Evolutionary conservation across 2,113 vertebrate species (phyloP).

Genomic region (Gopherus flavomarginatus): DNA sequence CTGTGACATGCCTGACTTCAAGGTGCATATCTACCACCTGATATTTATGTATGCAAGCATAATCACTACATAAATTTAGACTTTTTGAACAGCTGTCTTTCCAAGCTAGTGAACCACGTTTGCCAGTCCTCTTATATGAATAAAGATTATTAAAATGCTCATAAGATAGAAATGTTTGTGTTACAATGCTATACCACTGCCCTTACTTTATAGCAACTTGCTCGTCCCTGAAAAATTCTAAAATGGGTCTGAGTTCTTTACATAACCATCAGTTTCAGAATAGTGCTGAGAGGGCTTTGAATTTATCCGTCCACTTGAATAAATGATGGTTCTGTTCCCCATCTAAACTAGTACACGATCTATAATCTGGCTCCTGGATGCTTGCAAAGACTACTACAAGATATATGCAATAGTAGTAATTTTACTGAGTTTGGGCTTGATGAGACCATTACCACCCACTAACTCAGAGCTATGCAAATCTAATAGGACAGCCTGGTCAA

Average conservation of each 20-base stretch:
- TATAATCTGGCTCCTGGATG: constrained; percentile 23
- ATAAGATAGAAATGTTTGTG: background rate
- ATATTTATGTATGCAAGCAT: background rate
- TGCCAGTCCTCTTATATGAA: background rate
- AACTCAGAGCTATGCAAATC: background rate
- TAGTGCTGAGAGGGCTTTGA: background rate
- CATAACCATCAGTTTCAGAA: background rate
- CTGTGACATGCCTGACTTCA: background rate
- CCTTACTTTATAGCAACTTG: background rate
- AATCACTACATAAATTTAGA: background rate
- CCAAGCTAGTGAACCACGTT: background rate
- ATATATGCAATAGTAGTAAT: background rate
- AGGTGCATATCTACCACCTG: background rate
- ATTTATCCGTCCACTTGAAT: background rate
- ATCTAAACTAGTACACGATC: background rate
- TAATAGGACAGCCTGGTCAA: background rate
- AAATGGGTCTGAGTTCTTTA: background rate
- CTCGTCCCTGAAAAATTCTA: background rate
- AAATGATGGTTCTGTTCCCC: background rate
- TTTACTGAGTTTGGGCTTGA: background rate
- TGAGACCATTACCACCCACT: background rate
- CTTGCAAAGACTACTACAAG: constrained; percentile 35
- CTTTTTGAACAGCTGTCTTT: background rate
- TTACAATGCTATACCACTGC: background rate
- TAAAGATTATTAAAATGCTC: background rate